phyloP scores from a whole-genome alignment of 2,113 vertebrate genomes.

The Neomonachus schauinslandi region DNA sequence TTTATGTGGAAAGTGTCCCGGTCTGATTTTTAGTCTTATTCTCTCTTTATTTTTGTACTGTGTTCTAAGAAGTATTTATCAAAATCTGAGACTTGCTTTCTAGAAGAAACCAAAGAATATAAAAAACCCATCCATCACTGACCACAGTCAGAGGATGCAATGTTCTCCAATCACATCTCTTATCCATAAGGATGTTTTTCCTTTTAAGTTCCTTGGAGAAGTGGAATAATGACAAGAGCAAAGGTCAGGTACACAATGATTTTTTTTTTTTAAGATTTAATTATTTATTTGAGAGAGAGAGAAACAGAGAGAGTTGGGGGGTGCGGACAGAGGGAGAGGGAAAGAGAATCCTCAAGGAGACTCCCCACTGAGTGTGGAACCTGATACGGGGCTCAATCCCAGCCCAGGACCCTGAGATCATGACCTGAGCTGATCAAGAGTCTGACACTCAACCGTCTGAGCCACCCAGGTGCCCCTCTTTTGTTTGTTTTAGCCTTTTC shows the following conservation, averaged over 20 bases:
- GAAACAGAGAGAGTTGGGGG: too few species aligned
- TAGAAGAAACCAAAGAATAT: neutral
- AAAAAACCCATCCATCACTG: neutral
- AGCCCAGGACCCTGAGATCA: too few species aligned
- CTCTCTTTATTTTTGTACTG: neutral
- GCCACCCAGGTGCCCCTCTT: neutral
- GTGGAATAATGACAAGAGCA: neutral
- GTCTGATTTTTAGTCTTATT: neutral
- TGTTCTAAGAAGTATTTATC: neutral
- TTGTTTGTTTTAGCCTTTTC: neutral
- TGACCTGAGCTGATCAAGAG: too few species aligned
- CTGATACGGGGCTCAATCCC: too few species aligned
- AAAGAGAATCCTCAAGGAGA: too few species aligned
- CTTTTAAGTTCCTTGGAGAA: neutral
- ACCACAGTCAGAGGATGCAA: neutral
- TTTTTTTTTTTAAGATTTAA: neutral
- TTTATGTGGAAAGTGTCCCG: neutral
- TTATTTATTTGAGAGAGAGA: too few species aligned
- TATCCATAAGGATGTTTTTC: neutral
- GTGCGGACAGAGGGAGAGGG: too few species aligned
- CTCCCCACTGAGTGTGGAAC: too few species aligned
- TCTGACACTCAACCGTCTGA: neutral
- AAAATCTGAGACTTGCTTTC: slow-evolving; percentile 10
- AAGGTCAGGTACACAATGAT: neutral
- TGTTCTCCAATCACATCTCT: neutral